Evolutionary conservation across 2,113 vertebrate species (phyloP).

Genomic region (Nicator chloris): DNA sequence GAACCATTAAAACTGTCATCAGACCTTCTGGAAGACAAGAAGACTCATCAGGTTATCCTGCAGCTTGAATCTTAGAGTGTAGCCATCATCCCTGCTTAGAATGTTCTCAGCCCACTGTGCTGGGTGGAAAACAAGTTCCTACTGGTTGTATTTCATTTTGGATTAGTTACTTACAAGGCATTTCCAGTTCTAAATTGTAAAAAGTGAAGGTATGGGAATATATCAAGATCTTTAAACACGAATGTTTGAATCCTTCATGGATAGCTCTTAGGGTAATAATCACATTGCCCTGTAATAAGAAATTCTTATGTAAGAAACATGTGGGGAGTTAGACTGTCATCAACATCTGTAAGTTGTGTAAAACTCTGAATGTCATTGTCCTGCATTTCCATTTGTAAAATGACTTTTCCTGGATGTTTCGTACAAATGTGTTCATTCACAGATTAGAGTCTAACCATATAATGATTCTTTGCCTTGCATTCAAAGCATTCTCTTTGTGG

Average conservation of each 20-base stretch:
- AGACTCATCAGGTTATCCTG: neutral
- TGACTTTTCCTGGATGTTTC: neutral
- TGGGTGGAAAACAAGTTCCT: neutral
- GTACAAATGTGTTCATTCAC: neutral
- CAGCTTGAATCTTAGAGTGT: neutral
- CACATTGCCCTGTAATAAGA: neutral
- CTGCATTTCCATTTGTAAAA: neutral
- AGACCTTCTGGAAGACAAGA: neutral
- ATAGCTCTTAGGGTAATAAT: neutral
- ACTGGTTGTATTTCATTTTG: neutral
- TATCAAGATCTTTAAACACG: neutral
- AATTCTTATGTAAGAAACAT: neutral
- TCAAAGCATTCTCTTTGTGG: neutral
- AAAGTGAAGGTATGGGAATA: neutral
- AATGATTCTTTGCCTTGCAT: neutral
- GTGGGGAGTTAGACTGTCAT: neutral
- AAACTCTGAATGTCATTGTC: neutral
- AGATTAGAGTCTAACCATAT: neutral
- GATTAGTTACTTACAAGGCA: neutral
- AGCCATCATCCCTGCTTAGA: neutral
- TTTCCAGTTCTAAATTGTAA: neutral
- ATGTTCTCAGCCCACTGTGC: neutral
- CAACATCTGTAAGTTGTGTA: neutral
- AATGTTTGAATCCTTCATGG: neutral
- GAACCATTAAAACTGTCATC: neutral